Evolutionary conservation across 2,113 vertebrate genomes (phyloP).

Genomic region (Physeter macrocephalus): DNA sequence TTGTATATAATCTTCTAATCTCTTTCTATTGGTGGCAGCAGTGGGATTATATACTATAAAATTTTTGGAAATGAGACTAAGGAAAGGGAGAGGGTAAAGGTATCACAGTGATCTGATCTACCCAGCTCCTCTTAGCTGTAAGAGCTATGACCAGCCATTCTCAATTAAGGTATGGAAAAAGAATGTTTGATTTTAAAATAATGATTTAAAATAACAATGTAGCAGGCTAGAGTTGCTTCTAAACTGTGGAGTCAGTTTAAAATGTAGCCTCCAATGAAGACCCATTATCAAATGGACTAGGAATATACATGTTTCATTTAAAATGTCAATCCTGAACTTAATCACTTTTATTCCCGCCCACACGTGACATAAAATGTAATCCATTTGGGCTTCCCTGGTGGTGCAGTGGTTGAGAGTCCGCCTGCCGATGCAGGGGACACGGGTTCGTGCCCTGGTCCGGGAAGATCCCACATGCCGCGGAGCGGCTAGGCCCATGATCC

Average conservation of each 20-base stretch:
- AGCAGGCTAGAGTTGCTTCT: neutral
- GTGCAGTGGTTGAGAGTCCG: no score
- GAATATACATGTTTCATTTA: neutral
- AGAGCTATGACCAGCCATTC: neutral
- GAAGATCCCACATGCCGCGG: no score
- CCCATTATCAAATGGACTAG: neutral
- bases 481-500: no score
- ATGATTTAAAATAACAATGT: neutral
- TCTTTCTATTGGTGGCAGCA: neutral
- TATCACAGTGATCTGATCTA: neutral
- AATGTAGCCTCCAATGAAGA: neutral
- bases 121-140: neutral
- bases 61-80: neutral
- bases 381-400: no score
- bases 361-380: neutral
- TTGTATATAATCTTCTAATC: neutral
- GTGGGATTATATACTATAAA: neutral
- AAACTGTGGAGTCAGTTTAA: neutral
- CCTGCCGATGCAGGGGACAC: no score
- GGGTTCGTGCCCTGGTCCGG: no score
- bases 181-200: neutral
- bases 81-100: neutral
- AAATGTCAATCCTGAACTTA: neutral
- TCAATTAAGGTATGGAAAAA: neutral
- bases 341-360: neutral